phyloP scores from a whole-genome alignment of 2,888 invertebrate species.

The Ormia ochracea region DNA sequence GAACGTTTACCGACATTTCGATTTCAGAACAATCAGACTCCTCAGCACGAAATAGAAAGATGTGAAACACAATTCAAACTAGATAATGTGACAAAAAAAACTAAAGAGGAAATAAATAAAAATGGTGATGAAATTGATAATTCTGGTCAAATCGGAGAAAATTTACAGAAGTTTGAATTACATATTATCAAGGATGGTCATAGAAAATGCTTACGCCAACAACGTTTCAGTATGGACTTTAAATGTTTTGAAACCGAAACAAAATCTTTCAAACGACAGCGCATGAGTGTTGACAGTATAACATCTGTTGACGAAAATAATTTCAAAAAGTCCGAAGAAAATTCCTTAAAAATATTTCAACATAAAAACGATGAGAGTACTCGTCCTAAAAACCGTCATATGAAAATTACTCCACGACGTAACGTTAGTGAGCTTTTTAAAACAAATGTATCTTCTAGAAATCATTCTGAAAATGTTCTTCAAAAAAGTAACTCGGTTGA shows the following conservation, averaged over 20 bases:
- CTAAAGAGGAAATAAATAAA: background rate
- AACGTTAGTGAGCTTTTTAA: slow-evolving; percentile 56
- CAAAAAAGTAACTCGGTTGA: background rate
- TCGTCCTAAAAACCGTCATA: slow-evolving; percentile 64
- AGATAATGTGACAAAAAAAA: background rate
- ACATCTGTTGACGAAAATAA: background rate
- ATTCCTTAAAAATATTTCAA: background rate
- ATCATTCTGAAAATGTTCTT: background rate
- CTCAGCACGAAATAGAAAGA: slow-evolving; percentile 38
- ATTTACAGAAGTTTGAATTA: background rate
- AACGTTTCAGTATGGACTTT: slow-evolving; percentile 26
- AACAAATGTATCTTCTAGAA: background rate
- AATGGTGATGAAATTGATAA: background rate
- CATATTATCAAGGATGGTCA: background rate
- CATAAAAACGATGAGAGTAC: background rate
- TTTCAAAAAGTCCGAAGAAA: background rate
- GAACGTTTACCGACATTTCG: slow-evolving; percentile 64
- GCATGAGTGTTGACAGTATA: slow-evolving; percentile 15
- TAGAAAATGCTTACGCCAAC: background rate
- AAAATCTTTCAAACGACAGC: slow-evolving; percentile 1
- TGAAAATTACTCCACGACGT: slow-evolving; percentile 68
- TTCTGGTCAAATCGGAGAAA: background rate
- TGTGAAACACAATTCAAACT: background rate
- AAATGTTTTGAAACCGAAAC: background rate
- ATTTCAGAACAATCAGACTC: slow-evolving; percentile 44